phyloP scores from a whole-genome alignment of 2,113 vertebrate species.

The Agapornis roseicollis region DNA sequence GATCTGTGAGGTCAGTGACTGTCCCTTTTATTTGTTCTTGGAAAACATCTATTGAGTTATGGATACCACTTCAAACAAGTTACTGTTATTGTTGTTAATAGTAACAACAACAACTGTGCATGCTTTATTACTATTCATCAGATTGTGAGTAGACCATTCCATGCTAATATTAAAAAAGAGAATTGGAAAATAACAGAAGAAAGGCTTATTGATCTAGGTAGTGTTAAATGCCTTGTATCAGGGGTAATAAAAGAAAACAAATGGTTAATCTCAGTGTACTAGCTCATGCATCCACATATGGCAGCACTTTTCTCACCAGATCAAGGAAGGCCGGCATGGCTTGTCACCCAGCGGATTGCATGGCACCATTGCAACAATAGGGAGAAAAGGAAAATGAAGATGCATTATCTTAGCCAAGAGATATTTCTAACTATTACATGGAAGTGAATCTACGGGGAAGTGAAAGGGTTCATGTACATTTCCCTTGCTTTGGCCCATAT shows the following conservation, averaged over 20 bases:
- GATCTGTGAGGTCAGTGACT: not conserved
- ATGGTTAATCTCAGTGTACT: not conserved
- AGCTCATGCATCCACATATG: not conserved
- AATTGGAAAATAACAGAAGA: not conserved
- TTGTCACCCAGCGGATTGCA: not conserved
- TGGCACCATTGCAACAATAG: rapidly evolving
- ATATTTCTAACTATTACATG: not conserved
- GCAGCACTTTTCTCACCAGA: not conserved
- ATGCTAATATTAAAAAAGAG: not conserved
- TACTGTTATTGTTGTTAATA: not conserved
- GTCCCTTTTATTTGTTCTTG: not conserved
- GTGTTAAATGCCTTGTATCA: not conserved
- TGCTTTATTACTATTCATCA: not conserved
- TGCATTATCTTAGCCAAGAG: not conserved
- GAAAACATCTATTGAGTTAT: not conserved
- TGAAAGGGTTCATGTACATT: not conserved
- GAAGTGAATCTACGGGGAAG: not conserved
- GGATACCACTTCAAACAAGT: not conserved
- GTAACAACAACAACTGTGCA: not conserved
- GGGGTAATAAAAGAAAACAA: not conserved
- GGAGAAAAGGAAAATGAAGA: not conserved
- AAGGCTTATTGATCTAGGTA: not conserved
- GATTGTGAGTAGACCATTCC: not conserved
- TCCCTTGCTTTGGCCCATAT: not conserved
- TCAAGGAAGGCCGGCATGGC: not conserved